Base-by-base conservation (phyloP, 2,113 vertebrate species). In the Paramormyrops kingsleyae region DNA sequence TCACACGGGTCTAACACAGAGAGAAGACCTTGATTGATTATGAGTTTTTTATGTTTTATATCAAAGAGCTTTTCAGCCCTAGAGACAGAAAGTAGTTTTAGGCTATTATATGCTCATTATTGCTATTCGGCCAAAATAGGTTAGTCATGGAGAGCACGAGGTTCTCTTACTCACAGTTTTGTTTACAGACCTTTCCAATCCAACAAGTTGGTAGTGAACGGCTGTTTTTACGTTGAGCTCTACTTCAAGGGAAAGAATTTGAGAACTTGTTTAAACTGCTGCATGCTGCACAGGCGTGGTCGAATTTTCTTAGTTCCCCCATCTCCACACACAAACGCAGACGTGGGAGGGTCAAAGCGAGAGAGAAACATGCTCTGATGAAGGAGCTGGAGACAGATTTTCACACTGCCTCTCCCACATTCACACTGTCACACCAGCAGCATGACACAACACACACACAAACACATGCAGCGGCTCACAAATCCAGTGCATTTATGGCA, bases 321-420 rank as follows among this genome's bases (percentile, higher is more conserved):
- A 0, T 83, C 77, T 44, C 39, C 12, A 24, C 66, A 15, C 66
- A 74, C 31, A 19, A 80, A 19, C 74, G 17, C 35, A 0, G 24
- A 92, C n/a, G 89, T 93, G 66, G 42, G 88, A 84, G 94, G 91
- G 24, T 95, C 95, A 49, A 87, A 91, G 56, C 94, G 39, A 83
- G 92, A 93, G 83, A 92, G 95, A 24, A 92, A 0, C 3, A 97
- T 96, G 89, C 96, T 7, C 92, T 97, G 1, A 96, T 96, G 96
- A 93, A 94, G 39, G 17, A 50, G 70, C 49, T 89, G 47, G 74
- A 89, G 74, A 15, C 49, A 83, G 46, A 83, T 83, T 89, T 83
- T 83, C 88, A 89, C 88, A 83, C 88, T 56, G 19, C 27, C 70
- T 53, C 27, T n/a, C 88, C n/a, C 27, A 80, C 70, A 42, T 56